Base-by-base conservation (phyloP, 2,797 vertebrate genomes). In the Takifugu ocellatus region DNA sequence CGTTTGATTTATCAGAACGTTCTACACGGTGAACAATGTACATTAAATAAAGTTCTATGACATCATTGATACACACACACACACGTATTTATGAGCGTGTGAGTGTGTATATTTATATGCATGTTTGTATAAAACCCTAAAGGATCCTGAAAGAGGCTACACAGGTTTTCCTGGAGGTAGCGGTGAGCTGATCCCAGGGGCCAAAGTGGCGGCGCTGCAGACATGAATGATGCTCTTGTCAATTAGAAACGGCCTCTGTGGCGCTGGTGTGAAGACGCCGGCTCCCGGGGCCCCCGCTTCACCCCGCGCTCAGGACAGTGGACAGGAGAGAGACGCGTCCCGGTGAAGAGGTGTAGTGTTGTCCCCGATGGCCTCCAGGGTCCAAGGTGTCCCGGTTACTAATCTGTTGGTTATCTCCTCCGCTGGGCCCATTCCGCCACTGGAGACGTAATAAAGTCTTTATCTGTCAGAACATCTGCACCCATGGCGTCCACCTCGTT, bases 191-290 rank as follows among this genome's bases (percentile, higher is more conserved):
- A 17, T 69, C 72, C 61, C 68, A 69, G 48, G 24, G 59, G 68
- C 59, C 72, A 64, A 46, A 65, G 54, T 25, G 70, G 69, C 67
- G 70, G 59, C 64, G 39, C 78, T 65, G 51, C 68, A 74, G 68
- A 78, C 53, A 74, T 82, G 77, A 80, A 83, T 80, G 79, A 78
- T 68, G 67, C 54, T 77, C 64, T 74, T 81, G 80, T 85, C 67
- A 75, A 64, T 56, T 74, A 66, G 77, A 66, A 75, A 39, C 44
- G 50, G 51, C 61, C 43, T 70, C 65, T 68, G 66, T 70, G 61
- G 51, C 57, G 10, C 61, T 63, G 77, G 74, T 71, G 53, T 72
- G 66, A 84, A 78, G 80, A 79, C 75, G 52, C 76, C 68, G 15
- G 55, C 54, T 46, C 25, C 42, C 6, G 9, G 43, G 25, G 51